Evolutionary conservation across 64 coral and sea anemone species (phyloP), one percentile per base, ranked within the genome.

Genomic region (Actinia tenebrosa): DNA sequence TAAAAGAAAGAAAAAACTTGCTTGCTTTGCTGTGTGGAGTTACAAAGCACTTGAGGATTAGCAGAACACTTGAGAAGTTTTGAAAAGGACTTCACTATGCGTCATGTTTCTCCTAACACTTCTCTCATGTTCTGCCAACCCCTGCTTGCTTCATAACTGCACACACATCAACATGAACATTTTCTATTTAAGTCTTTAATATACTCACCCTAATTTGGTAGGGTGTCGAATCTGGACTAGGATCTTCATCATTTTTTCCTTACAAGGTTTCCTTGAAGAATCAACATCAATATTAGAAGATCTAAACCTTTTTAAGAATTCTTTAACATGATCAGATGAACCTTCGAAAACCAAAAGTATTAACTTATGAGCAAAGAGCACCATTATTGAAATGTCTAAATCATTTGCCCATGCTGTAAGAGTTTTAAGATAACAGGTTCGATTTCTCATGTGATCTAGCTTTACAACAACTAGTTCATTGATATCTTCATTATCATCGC

Each of bases 171-270:
- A 37, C 30, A 37, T 37, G 30, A 37, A 37, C 30, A 37, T 37
- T 37, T 37, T 37, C 30, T 37, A 37, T 37, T 37, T 37, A 37
- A 37, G 30, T 37, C 30, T 37, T 37, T 37, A 37, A 50, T 50
- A 8, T 50, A 50, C 47, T 71, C 63, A 89, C 88, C 61, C 69
- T n/a, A 89, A 83, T 26, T 59, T 52, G 13, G 5, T 26, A 55
- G 44, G 44, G 56, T 43, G 71, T 79, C 87, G 56, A 61, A 89
- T 84, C 62, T 90, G 91, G 37, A 78, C 30, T 3, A 99, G 42
- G 52, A 95, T 53, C 52, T 91, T 90, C 93, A 99, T 95, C 97
- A 99, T 95, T 86, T 75, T 91, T 78, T 99, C 97, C 84, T 99
- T 99, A 53, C 97, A 99, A 26, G 93, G 93, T 44, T 90, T 99